Base-by-base conservation (phyloP, 2,113 vertebrate species). In the Nannospalax galili region DNA sequence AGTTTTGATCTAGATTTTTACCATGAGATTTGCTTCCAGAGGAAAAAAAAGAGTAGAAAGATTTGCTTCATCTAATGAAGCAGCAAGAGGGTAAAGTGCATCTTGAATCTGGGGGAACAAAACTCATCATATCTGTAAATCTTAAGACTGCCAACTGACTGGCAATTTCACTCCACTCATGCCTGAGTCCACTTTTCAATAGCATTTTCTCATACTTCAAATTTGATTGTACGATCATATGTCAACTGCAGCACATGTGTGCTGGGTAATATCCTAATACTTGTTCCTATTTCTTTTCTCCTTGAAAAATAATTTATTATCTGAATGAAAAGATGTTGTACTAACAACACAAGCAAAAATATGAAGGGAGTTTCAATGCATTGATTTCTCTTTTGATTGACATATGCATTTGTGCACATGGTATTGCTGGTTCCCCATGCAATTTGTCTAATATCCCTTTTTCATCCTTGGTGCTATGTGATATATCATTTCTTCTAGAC, bases 401-500 rank as follows among this genome's bases (percentile, higher is more conserved):
- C 40, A 88, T 37, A 2, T 4, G 26, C 2, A 30, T 84, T 86
- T 58, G 45, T 26, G 32, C 64, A 42, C 75, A 69, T 64, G 67
- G 32, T n/a, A 32, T 20, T 77, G 3, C 30, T 92, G 19, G 28
- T 80, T 56, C 81, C 94, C 90, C 32, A 40, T 19, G 48, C 32
- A 7, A 32, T 30, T 77, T 17, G 0, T 37, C 8, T 0, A 7
- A 4, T 24, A 52, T 28, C 12, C 24, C 1, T 32, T 0, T 52
- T 58, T 84, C 56, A 26, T 5, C 26, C 37, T 40, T 9, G 56
- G 17, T 35, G 62, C n/a, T 26, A 7, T 42, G 16, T 37, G 84
- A 56, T 10, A 22, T 79, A 72, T 42, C 67, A 85, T 81, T 94
- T 82, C 24, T 64, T 79, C 30, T 52, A 75, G 58, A 90, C 74